Base-by-base conservation (phyloP, 2,888 invertebrate genomes). In the Magallana nippona region DNA sequence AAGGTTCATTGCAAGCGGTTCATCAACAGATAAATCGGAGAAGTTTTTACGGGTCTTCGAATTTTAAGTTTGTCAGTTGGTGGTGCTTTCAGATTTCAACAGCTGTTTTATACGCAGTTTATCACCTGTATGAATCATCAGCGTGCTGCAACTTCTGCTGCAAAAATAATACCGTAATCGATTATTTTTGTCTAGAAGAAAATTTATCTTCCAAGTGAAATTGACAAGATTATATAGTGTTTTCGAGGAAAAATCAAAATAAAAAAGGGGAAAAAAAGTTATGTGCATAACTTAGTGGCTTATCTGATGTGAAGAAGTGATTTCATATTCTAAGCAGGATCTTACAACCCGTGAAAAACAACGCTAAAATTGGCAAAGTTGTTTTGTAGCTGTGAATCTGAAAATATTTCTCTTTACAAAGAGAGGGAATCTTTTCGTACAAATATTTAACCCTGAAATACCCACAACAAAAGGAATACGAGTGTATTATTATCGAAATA, bases 261-360 rank as follows among this genome's bases (percentile, higher is more conserved):
- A 44, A 44, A 44, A 44, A 44, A 44, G 44, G 44, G 44, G n/a
- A n/a, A 71, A 71, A 13, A 27, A 22, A 11, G 60, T 60, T 19
- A 60, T 71, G 27, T 71, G 71, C 71, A 71, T 71, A 27, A 71
- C 32, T 27, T 71, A 71, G 32, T 71, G 22, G 22, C 71, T 71
- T 71, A 71, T 27, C 71, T 71, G 71, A 71, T 71, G 71, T 71
- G 71, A 32, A 32, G 71, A 71, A 71, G 71, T 71, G 71, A 71
- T 27, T 71, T 32, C 22, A 71, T 71, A 71, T 71, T 71, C 71
- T 27, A 71, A 27, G 71, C 71, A 71, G 71, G 71, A 71, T 71
- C 32, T 71, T 71, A 32, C 27, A 27, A 15, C 71, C 11, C n/a
- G 10, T 19, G 19, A 60, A 60, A 60, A 60, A 60, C 60, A 60